Percentiles rank a stretch among this genome's conserved stretches.
These are phyloP conservation scores for Colletes gigas DNA, from an alignment of 1,140 invertebrate genomes.

Conservation along the genomic window DNA sequence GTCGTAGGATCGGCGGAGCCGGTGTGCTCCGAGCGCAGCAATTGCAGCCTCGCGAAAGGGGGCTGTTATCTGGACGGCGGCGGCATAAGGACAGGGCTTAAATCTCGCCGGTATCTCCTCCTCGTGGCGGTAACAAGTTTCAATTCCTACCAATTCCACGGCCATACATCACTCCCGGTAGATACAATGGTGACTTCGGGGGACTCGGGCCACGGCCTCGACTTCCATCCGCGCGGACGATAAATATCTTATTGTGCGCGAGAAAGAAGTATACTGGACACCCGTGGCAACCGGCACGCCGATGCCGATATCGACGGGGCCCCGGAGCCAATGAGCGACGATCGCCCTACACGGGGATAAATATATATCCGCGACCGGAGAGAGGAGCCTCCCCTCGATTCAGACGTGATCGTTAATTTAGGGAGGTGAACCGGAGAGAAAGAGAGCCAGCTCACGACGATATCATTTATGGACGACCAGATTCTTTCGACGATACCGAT, in stretches of 20 bases:
- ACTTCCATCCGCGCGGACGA: conserved; percentile 66
- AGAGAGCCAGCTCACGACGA: not conserved
- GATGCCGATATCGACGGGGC: conserved; percentile 50
- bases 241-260: conserved; percentile 77
- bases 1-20: not conserved
- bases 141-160: conserved; percentile 77
- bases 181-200: conserved; percentile 74
- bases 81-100: conserved; percentile 71
- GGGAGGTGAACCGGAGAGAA: not conserved
- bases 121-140: conserved; percentile 75
- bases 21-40: conserved; percentile 34
- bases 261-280: conserved; percentile 67
- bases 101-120: conserved; percentile 74
- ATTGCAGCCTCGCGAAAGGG: conserved; percentile 58
- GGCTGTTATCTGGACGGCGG: conserved; percentile 63
- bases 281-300: conserved; percentile 53
- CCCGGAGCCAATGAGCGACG: conserved; percentile 55
- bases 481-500: not conserved
- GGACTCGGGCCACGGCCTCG: conserved; percentile 68
- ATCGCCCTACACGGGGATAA: conserved; percentile 50
- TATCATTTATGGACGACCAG: conserved; percentile 25
- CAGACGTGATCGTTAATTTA: conserved; percentile 54
- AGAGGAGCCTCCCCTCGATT: conserved; percentile 21
- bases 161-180: conserved; percentile 76
- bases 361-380: conserved; percentile 12